Evolutionary conservation across 2,888 invertebrate species (phyloP).

Genomic region (Eupithecia dodoneata): DNA sequence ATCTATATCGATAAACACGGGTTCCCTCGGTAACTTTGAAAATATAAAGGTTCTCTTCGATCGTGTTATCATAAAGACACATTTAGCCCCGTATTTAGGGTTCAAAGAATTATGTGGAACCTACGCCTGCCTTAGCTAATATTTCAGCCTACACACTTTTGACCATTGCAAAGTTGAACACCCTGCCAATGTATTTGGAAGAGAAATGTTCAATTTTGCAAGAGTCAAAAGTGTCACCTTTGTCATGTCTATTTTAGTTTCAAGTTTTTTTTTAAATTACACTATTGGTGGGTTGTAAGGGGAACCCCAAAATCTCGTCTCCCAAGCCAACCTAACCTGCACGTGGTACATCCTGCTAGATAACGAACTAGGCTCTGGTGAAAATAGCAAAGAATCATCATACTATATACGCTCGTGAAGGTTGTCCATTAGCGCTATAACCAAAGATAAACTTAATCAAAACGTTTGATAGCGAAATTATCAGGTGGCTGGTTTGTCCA

Average conservation of each 20-base stretch:
- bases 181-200: no score
- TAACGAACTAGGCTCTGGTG: no score
- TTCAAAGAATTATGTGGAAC: neutral
- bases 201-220: neutral
- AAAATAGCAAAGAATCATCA: no score
- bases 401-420: neutral
- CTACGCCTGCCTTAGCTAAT: neutral
- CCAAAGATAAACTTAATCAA: neutral
- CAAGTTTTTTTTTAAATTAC: neutral
- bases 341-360: no score
- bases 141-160: no score
- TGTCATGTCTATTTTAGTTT: neutral
- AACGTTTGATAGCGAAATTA: neutral
- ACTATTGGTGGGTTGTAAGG: no score
- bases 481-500: neutral
- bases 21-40: neutral
- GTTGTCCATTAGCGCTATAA: neutral
- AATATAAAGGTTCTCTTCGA: neutral
- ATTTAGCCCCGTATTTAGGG: neutral
- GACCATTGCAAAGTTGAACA: no score
- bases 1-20: neutral
- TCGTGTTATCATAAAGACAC: neutral
- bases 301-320: no score
- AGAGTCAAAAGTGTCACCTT: neutral
- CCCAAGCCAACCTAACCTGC: no score